Conservation (phyloP, 2,113 vertebrate genomes). For the human region DNA sequence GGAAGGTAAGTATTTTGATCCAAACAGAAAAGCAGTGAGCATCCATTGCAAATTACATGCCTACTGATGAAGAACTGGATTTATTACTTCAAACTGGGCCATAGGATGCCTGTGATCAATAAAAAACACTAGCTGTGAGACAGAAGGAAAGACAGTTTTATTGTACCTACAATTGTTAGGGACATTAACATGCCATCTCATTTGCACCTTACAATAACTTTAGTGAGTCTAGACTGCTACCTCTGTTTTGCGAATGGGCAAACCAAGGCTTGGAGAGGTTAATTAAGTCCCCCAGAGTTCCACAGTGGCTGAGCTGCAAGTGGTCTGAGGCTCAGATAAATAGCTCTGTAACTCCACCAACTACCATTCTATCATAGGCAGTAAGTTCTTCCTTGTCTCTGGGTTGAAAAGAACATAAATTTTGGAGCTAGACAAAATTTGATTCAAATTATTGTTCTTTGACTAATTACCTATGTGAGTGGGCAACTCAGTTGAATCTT, state of each 20-base stretch:
- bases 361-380: background rate
- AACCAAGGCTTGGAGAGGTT: background rate
- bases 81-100: background rate
- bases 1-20: background rate
- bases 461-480: background rate
- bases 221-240: background rate
- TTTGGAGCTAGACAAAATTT: background rate
- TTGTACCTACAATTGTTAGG: background rate
- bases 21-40: background rate
- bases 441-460: background rate
- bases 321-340: background rate
- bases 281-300: background rate
- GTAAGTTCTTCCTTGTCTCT: background rate
- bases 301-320: background rate
- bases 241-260: background rate
- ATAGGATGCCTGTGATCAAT: background rate
- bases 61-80: background rate
- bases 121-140: background rate
- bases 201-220: background rate
- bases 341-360: background rate
- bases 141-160: background rate
- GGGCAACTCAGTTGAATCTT: background rate
- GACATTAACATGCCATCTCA: background rate
- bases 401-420: background rate
- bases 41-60: background rate